Evolutionary conservation across 2,797 vertebrate genomes (phyloP).

Genomic region (Rhabdomys pumilio): DNA sequence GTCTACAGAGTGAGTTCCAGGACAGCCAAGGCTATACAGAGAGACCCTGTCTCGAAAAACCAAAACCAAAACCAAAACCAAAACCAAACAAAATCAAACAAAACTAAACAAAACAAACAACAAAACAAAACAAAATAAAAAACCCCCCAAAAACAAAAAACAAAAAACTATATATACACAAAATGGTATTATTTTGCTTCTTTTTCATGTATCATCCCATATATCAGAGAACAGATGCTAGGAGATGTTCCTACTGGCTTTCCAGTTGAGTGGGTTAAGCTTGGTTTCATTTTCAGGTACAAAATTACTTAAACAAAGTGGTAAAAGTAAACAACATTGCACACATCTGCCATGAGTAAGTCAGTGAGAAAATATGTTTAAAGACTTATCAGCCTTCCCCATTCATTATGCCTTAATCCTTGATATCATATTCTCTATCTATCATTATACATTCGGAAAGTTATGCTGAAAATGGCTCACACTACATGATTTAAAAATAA

Average conservation of each 20-base stretch:
- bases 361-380: slow-evolving; percentile 59
- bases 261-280: slow-evolving; percentile 57
- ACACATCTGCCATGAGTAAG: slow-evolving; percentile 39
- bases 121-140: no score
- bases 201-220: background rate
- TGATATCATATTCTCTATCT: background rate
- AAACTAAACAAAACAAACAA: background rate
- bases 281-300: slow-evolving; percentile 71
- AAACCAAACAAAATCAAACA: no score
- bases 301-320: slow-evolving; percentile 56
- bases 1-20: no score
- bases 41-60: no score
- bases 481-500: background rate
- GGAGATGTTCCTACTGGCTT: slow-evolving; percentile 58
- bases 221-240: background rate
- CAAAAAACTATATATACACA: background rate
- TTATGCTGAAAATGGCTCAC: background rate
- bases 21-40: no score
- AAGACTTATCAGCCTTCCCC: background rate
- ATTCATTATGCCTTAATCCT: slow-evolving; percentile 37
- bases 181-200: background rate
- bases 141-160: no score
- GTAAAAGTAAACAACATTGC: slow-evolving; percentile 70
- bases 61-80: no score
- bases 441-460: background rate